Evolutionary conservation across 2,113 vertebrate genomes (phyloP), one percentile per base, ranked within the genome.

Genomic region (Plectropomus leopardus): DNA sequence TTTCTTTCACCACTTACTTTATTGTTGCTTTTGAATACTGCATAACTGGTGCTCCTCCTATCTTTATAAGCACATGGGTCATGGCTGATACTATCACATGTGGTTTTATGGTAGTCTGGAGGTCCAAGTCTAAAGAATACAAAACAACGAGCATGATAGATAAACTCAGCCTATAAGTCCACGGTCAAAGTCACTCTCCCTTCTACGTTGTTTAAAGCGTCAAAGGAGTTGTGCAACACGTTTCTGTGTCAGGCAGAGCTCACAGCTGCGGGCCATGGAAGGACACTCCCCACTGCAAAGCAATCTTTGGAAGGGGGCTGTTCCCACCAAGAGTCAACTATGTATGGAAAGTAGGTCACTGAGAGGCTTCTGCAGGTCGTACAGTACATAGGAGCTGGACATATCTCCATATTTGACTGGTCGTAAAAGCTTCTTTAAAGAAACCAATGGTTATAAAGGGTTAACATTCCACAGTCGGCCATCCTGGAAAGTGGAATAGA

Each of bases 341-440:
- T 91, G 87, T 90, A 92, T 65, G 85, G 92, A 93, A 94, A 92
- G 72, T 92, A 93, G 92, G 93, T 89, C 92, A 87, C 48, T 1
- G 26, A 23, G 19, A 82, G 83, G 58, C 68, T 64, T 80, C 80
- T 81, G 68, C 66, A 45, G 73, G 87, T 90, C 47, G 19, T 24
- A 26, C 45, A 69, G 50, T 63, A 74, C 68, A 55, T 28, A 69
- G 50, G 36, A 80, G 58, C 74, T 66, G 63, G 42, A 76, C 64
- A 40, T 58, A 66, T 76, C 5, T 70, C 86, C 77, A 76, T 80
- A 76, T 90, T 50, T 88, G 76, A 68, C 65, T 26, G 11, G 26
- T 44, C 6, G 16, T n/a, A 44, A 26, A 86, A 30, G 54, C 26
- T 28, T 19, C 15, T 11, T 19, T 26, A 64, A 14, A 47, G 8